Base-by-base conservation (phyloP, 1,140 invertebrate genomes). In the Meloidogyne hapla region DNA sequence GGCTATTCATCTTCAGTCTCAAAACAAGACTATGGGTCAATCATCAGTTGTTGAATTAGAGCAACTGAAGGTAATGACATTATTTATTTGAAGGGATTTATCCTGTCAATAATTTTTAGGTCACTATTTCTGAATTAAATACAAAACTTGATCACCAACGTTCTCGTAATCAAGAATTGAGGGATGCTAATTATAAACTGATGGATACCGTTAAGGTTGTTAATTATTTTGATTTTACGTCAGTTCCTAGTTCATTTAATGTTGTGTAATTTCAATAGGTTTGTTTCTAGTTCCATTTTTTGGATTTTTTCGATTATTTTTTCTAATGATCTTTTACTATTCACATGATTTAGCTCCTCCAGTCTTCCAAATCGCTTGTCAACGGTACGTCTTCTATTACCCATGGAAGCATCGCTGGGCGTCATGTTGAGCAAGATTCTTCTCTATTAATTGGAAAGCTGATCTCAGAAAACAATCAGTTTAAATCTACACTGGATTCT, bases 121-220 rank as follows among this genome's bases (percentile, higher is more conserved):
- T 13, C 33, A 56, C 71, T 4, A 26, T 73, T 64, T 25, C n/a
- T 1, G 75, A 76, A 21, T 15, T 76, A 23, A 72, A 56, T 6
- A 66, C 26, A 75, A 38, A 45, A 21, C 45, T 75, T 6, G 65
- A 48, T n/a, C 26, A 48, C 0, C 71, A 68, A n/a, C 64, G 64
- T 64, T 26, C 23, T 10, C 38, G 38, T 18, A 76, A 65, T 62
- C 42, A 76, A 40, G 75, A 76, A 8, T 21, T 76, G 42, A 28
- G 62, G 8, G 62, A 72, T 62, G 61, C 26, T 26, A 76, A 76
- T n/a, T 18, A 77, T 38, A 76, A 76, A 61, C 69, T 76, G 18
- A 56, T 76, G 75, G 75, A 76, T 28, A 40, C 25, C 21, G 23
- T 76, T 13, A 72, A 64, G 45, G 73, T 75, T 28, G 9, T 18